These are phyloP conservation scores for Cynoglossus semilaevis DNA, from an alignment of 2,113 vertebrate species.

Conservation along the genomic window DNA sequence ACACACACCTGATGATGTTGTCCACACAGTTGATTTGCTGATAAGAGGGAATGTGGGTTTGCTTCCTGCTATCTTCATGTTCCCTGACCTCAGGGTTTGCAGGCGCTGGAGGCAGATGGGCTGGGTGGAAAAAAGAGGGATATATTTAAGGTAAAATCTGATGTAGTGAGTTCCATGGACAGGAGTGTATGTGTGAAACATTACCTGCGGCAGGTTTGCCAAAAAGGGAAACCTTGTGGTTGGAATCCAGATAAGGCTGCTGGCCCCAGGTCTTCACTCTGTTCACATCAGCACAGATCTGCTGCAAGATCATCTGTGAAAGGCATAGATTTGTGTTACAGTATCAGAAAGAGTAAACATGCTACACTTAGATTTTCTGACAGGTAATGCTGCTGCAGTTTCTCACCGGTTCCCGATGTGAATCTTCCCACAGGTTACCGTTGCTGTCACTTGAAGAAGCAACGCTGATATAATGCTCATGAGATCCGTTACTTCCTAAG, in stretches of 20 bases:
- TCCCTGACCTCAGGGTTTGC: constrained; percentile 56
- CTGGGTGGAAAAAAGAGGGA: constrained; percentile 25
- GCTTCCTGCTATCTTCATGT: constrained; percentile 67
- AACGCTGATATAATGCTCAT: constrained; percentile 81
- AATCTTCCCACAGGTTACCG: constrained; percentile 77
- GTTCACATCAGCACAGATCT: constrained; percentile 83
- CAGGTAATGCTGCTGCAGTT: not conserved
- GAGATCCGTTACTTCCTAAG: constrained; percentile 85
- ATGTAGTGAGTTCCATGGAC: not conserved
- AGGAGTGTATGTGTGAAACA: not conserved
- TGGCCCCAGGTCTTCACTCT: constrained; percentile 81
- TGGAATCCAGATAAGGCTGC: constrained; percentile 77
- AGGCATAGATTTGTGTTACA: constrained; percentile 5
- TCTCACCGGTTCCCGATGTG: constrained; percentile 70
- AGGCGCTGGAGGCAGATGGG: constrained; percentile 18
- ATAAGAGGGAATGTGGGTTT: constrained; percentile 80
- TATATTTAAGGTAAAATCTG: not conserved
- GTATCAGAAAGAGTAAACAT: not conserved
- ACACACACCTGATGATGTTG: constrained; percentile 85
- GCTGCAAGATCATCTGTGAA: constrained; percentile 80
- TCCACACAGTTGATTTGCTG: constrained; percentile 91
- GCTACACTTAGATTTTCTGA: not conserved
- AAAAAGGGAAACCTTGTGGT: constrained; percentile 57
- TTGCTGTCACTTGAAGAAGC: constrained; percentile 86
- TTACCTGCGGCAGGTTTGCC: constrained; percentile 61